These are phyloP conservation scores for Stratiolaelaps scimitus DNA, from an alignment of 1,140 invertebrate species.

Conservation along the genomic window DNA sequence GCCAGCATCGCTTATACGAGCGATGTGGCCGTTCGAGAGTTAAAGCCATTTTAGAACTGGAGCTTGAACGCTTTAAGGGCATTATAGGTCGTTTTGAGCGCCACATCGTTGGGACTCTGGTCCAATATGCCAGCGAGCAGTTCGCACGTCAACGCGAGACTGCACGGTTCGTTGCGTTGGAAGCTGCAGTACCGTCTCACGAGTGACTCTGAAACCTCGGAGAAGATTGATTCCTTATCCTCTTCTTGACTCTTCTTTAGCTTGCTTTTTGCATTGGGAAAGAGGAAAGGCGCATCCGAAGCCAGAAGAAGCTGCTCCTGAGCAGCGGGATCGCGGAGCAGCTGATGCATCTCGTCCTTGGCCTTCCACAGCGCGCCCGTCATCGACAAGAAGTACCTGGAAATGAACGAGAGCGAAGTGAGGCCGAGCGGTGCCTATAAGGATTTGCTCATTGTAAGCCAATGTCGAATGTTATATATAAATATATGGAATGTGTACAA, in stretches of 20 bases:
- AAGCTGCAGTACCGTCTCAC: constrained; percentile 70
- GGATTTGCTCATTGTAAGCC: no score
- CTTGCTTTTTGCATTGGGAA: constrained; percentile 46
- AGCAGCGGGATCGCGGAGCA: constrained; percentile 6
- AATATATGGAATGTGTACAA: no score
- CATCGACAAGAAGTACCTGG: constrained; percentile 35
- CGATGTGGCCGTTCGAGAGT: no score
- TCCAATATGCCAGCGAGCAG: constrained; percentile 80
- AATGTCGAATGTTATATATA: no score
- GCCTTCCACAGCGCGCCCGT: constrained; percentile 80
- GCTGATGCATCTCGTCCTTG: constrained; percentile 58
- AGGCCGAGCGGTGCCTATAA: no score
- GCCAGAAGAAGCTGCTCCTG: constrained; percentile 55
- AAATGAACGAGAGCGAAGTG: constrained; percentile 29
- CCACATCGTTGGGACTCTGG: constrained; percentile 73
- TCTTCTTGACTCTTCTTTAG: constrained; percentile 24
- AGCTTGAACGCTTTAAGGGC: constrained; percentile 66
- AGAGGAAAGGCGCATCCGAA: constrained; percentile 90
- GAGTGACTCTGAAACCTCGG: constrained; percentile 46
- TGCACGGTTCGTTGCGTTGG: constrained; percentile 89
- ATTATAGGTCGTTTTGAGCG: constrained; percentile 79
- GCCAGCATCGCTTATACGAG: no score
- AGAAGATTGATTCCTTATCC: constrained; percentile 55
- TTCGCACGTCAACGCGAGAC: constrained; percentile 70
- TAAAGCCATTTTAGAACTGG: constrained; percentile 16